Conservation (phyloP, 1,140 invertebrate genomes). For the Heliothis subflexa region DNA sequence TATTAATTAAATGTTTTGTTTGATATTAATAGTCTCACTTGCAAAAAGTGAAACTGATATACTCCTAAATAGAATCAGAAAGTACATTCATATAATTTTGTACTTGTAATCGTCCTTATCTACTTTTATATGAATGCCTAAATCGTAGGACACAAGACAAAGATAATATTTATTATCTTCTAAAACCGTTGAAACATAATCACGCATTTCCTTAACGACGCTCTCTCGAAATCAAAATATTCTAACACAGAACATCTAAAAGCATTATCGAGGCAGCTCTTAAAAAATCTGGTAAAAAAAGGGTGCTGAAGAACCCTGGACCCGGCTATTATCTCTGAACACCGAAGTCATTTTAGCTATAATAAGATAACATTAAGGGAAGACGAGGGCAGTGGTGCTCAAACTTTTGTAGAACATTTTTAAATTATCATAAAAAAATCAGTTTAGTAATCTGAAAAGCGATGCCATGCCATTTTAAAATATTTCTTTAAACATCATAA, state of each 20-base stretch:
- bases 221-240: constrained; percentile 74
- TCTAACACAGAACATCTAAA: constrained; percentile 79
- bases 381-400: constrained; percentile 62
- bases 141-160: constrained; percentile 1
- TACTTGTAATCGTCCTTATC: too few relatives aligned
- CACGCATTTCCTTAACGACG: constrained; percentile 40
- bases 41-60: too few relatives aligned
- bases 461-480: too few relatives aligned
- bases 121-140: neutral
- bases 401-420: constrained; percentile 58
- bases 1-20: neutral
- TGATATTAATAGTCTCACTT: too few relatives aligned
- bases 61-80: too few relatives aligned
- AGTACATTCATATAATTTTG: too few relatives aligned
- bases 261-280: constrained; percentile 71
- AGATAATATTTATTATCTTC: constrained; percentile 11
- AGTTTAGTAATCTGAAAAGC: neutral
- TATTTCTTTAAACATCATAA: too few relatives aligned
- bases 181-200: constrained; percentile 19
- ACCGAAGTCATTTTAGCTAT: constrained; percentile 86
- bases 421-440: constrained; percentile 9
- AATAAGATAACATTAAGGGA: constrained; percentile 86
- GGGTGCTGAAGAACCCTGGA: constrained; percentile 75
- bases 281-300: constrained; percentile 78
- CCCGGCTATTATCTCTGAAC: constrained; percentile 83